A percentile compares a stretch with the other conserved stretches of the same genome.
Evolutionary conservation across 2,113 vertebrate species (phyloP).

Genomic region (Chloropsis cyanopogon): DNA sequence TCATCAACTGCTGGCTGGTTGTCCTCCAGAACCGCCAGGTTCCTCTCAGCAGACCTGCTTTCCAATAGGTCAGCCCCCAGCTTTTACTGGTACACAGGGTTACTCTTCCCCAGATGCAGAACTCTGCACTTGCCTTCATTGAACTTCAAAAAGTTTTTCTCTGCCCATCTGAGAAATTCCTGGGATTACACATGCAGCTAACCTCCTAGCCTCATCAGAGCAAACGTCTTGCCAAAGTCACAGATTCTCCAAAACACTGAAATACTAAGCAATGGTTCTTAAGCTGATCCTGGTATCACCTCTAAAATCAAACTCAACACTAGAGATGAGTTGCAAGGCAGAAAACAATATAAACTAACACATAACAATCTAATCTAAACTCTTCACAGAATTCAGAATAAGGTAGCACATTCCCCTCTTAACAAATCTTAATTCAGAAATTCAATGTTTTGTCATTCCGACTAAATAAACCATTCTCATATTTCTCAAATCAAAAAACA

Average conservation of each 20-base stretch:
- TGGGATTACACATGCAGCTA: background rate
- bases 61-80: background rate
- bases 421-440: background rate
- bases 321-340: background rate
- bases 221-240: background rate
- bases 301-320: background rate
- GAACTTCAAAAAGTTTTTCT: background rate
- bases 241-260: background rate
- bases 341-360: background rate
- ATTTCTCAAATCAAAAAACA: background rate
- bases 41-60: background rate
- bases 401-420: background rate
- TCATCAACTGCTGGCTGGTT: background rate
- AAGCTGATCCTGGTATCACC: too few species aligned
- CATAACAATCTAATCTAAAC: background rate
- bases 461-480: background rate
- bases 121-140: background rate
- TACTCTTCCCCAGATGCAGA: background rate
- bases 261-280: background rate
- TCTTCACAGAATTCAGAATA: background rate
- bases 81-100: background rate
- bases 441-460: background rate
- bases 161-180: background rate
- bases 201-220: background rate
- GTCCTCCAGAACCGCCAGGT: background rate